Evolutionary conservation across 2,113 vertebrate species (phyloP).

Genomic region (Crotalus helleri): DNA sequence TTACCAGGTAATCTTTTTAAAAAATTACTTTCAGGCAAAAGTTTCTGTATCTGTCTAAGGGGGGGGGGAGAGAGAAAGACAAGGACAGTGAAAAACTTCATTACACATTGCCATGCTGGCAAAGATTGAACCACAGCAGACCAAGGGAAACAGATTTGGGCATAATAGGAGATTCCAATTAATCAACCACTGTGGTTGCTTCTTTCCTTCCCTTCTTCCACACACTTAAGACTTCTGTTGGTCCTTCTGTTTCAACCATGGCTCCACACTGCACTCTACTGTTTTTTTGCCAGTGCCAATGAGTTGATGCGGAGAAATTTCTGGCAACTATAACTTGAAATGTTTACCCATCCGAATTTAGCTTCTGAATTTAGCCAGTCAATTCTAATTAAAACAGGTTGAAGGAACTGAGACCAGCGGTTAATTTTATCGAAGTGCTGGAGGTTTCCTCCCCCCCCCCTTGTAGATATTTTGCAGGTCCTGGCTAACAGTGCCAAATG

Average conservation of each 20-base stretch:
- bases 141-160: conserved; percentile 4
- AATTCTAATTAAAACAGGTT: background rate
- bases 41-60: background rate
- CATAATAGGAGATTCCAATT: conserved; percentile 40
- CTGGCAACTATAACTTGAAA: background rate
- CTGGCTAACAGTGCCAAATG: background rate
- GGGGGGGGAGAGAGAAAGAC: background rate
- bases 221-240: background rate
- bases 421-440: background rate
- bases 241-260: conserved; percentile 47
- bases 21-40: accelerated
- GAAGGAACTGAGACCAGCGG: background rate
- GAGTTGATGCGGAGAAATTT: background rate
- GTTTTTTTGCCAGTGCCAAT: conserved; percentile 42
- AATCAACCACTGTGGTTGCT: conserved; percentile 29
- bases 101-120: background rate
- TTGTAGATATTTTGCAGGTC: background rate
- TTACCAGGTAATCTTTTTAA: background rate
- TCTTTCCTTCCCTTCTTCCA: conserved; percentile 29
- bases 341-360: background rate
- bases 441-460: background rate
- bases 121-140: conserved; percentile 3
- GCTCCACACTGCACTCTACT: conserved; percentile 76
- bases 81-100: accelerated
- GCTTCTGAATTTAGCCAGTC: background rate